Percentiles rank a stretch among this genome's conserved stretches.
Evolutionary conservation across 2,113 vertebrate species (phyloP).

Genomic region (Notothenia coriiceps): DNA sequence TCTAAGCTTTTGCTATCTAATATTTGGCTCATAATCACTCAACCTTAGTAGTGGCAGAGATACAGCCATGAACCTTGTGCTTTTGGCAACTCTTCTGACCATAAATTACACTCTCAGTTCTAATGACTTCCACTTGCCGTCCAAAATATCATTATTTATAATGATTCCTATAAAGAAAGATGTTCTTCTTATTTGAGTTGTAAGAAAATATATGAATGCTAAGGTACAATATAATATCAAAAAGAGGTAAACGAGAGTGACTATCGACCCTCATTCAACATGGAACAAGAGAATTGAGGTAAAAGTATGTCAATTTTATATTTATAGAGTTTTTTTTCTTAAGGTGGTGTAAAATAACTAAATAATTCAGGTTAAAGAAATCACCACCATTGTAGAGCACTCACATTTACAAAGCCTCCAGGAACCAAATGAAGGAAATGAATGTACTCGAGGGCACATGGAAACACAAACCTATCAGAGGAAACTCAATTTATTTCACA

Average conservation of each 20-base stretch:
- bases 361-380: neutral
- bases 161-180: constrained; percentile 3
- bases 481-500: constrained; percentile 63
- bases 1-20: constrained; percentile 54
- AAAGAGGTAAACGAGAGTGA: neutral
- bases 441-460: constrained; percentile 53
- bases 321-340: neutral
- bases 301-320: neutral
- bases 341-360: neutral
- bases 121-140: constrained; percentile 51
- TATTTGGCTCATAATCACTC: constrained; percentile 67
- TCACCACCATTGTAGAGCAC: constrained; percentile 2
- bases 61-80: constrained; percentile 43
- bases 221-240: constrained; percentile 26
- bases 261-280: neutral
- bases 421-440: constrained; percentile 51
- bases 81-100: constrained; percentile 57
- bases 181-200: constrained; percentile 21
- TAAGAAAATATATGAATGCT: constrained; percentile 21
- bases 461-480: constrained; percentile 68
- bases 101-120: constrained; percentile 50
- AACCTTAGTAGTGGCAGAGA: constrained; percentile 54
- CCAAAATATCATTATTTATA: constrained; percentile 59
- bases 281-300: neutral
- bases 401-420: constrained; percentile 43